phyloP scores from a whole-genome alignment of 2,888 invertebrate species.

The Stenurella melanura region DNA sequence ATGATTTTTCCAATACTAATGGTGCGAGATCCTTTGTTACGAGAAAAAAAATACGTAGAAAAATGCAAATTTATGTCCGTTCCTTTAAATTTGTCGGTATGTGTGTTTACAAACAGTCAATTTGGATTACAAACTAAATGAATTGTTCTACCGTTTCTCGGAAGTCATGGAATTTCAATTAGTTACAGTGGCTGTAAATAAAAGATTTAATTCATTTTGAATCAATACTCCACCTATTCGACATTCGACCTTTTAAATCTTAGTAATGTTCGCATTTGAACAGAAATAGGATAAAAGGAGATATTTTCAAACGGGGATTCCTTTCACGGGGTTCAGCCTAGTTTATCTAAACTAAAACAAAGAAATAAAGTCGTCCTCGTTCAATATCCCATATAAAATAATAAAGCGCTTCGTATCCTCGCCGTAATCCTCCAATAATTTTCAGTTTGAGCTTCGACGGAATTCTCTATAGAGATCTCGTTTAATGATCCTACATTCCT shows the following conservation, averaged over 20 bases:
- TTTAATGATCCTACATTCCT: conserved; percentile 19
- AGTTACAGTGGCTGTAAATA: conserved; percentile 3
- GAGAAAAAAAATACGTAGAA: too few species aligned
- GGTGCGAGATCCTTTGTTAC: too few species aligned
- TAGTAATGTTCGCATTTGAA: not conserved
- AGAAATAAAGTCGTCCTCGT: not conserved
- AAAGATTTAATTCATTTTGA: not conserved
- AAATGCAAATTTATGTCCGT: too few species aligned
- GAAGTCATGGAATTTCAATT: not conserved
- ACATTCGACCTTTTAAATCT: not conserved
- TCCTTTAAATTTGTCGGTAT: too few species aligned
- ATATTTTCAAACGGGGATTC: conserved; percentile 3
- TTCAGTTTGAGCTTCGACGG: conserved; percentile 20
- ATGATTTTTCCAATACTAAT: too few species aligned
- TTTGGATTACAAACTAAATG: not conserved
- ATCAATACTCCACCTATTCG: conserved; percentile 18
- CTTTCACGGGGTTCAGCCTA: not conserved
- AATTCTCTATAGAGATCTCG: conserved; percentile 17
- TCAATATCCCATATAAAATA: not conserved
- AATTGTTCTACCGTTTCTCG: not conserved
- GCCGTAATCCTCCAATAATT: conserved; percentile 11
- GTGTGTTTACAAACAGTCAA: too few species aligned
- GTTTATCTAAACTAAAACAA: not conserved
- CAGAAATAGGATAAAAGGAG: not conserved
- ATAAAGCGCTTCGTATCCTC: conserved; percentile 27